Percentiles rank a stretch among this genome's conserved stretches.
Conservation (phyloP, 2,888 invertebrate genomes). For the Busseola fusca region DNA sequence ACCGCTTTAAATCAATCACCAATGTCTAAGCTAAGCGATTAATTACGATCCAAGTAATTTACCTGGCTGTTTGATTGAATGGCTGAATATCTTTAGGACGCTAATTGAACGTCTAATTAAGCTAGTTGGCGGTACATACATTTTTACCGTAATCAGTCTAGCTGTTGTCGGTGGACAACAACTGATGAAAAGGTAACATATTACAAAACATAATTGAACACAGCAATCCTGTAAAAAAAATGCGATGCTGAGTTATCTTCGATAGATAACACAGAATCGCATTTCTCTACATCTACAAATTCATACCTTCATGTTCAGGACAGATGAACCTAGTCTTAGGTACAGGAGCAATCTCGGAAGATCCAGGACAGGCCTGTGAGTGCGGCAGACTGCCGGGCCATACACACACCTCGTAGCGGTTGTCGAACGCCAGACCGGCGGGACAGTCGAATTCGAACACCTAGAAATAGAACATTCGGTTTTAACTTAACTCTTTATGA, state of each 20-base stretch:
- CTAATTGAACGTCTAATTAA: too few relatives aligned
- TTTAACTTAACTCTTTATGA: background rate
- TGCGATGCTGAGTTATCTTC: background rate
- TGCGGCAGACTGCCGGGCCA: slow-evolving; percentile 93
- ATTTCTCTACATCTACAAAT: too few relatives aligned
- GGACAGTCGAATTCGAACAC: slow-evolving; percentile 95
- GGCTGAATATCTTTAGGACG: too few relatives aligned
- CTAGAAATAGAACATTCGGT: slow-evolving; percentile 59
- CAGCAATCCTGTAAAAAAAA: background rate
- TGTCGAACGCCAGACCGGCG: slow-evolving; percentile 93
- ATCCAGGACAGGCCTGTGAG: slow-evolving; percentile 93
- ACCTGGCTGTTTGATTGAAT: too few relatives aligned
- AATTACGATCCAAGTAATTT: too few relatives aligned
- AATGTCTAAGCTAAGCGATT: too few relatives aligned
- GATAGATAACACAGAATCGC: too few relatives aligned
- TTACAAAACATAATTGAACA: background rate
- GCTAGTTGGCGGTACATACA: too few relatives aligned
- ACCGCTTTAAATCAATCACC: too few relatives aligned
- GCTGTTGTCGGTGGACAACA: background rate
- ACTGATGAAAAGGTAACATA: background rate
- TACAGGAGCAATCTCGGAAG: slow-evolving; percentile 94
- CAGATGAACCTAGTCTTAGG: slow-evolving; percentile 91
- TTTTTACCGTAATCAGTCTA: background rate
- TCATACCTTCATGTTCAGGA: slow-evolving; percentile 89
- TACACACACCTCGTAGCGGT: slow-evolving; percentile 93